A percentile compares a stretch with the other conserved stretches of the same genome.
phyloP scores from a whole-genome alignment of 2,888 invertebrate genomes.

The Ptychoptera albimana region DNA sequence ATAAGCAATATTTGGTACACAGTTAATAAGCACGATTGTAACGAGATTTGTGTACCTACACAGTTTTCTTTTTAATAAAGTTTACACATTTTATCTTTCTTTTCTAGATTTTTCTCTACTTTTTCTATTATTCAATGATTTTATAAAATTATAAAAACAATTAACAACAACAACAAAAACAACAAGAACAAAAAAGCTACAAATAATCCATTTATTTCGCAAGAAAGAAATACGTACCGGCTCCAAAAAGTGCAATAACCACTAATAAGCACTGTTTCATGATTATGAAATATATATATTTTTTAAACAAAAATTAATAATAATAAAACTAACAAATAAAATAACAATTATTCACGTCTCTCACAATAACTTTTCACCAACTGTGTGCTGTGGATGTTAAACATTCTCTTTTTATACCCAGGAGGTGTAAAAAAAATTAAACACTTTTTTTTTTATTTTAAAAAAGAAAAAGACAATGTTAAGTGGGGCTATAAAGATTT shows the following conservation, averaged over 20 bases:
- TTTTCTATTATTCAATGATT: too few relatives aligned
- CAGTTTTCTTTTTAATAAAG: too few relatives aligned
- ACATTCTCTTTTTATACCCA: slow-evolving; percentile 34
- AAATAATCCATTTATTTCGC: slow-evolving; percentile 2
- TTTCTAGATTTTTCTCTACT: too few relatives aligned
- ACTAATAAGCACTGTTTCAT: slow-evolving; percentile 33
- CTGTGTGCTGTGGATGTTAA: slow-evolving; percentile 31
- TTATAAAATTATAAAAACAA: too few relatives aligned
- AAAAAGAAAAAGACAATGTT: background rate
- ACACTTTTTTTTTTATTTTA: too few relatives aligned
- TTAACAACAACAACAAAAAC: too few relatives aligned
- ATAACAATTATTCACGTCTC: slow-evolving; percentile 3
- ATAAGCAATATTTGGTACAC: too few relatives aligned
- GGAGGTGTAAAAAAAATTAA: slow-evolving; percentile 13
- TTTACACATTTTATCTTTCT: too few relatives aligned
- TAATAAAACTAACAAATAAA: slow-evolving; percentile 3
- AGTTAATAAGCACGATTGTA: too few relatives aligned
- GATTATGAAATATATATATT: slow-evolving; percentile 11
- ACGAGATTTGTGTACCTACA: too few relatives aligned
- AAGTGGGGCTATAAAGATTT: background rate
- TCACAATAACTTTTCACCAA: slow-evolving; percentile 27
- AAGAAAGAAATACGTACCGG: slow-evolving; percentile 40
- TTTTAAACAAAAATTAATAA: slow-evolving; percentile 8
- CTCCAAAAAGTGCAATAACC: slow-evolving; percentile 47
- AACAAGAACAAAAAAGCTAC: background rate